phyloP scores from a whole-genome alignment of 2,113 vertebrate species.

The Polypterus senegalus region DNA sequence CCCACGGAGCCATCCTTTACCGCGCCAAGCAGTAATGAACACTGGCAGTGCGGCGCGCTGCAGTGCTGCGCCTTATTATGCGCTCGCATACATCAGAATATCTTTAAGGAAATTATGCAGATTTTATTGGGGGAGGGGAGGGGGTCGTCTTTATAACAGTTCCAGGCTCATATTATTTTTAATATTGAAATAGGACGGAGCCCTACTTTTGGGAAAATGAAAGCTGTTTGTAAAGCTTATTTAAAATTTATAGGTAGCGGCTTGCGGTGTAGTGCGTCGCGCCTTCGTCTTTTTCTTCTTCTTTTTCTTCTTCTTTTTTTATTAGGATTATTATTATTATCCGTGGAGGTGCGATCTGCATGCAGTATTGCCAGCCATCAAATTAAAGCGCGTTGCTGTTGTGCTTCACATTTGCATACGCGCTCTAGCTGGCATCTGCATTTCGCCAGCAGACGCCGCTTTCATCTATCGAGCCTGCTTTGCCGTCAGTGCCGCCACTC shows the following conservation, averaged over 20 bases:
- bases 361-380: neutral
- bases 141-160: conserved; percentile 23
- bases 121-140: conserved; percentile 19
- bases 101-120: conserved; percentile 36
- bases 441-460: neutral
- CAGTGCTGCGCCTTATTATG: conserved; percentile 37
- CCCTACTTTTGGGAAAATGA: conserved; percentile 17
- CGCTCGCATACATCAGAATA: conserved; percentile 42
- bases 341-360: conserved; percentile 10
- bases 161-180: conserved; percentile 23
- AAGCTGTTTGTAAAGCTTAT: conserved; percentile 22
- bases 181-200: conserved; percentile 29
- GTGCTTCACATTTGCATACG: neutral
- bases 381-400: neutral
- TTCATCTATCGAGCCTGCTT: neutral
- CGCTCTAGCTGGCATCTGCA: neutral
- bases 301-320: neutral
- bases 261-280: neutral
- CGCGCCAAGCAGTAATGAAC: conserved; percentile 32
- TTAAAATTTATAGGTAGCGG: conserved; percentile 21
- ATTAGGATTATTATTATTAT: conserved; percentile 7
- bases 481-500: neutral
- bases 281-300: neutral
- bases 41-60: conserved; percentile 34
- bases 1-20: conserved; percentile 30